Evolutionary conservation across 2,113 vertebrate genomes (phyloP).

Genomic region (Vanacampus margaritifer): DNA sequence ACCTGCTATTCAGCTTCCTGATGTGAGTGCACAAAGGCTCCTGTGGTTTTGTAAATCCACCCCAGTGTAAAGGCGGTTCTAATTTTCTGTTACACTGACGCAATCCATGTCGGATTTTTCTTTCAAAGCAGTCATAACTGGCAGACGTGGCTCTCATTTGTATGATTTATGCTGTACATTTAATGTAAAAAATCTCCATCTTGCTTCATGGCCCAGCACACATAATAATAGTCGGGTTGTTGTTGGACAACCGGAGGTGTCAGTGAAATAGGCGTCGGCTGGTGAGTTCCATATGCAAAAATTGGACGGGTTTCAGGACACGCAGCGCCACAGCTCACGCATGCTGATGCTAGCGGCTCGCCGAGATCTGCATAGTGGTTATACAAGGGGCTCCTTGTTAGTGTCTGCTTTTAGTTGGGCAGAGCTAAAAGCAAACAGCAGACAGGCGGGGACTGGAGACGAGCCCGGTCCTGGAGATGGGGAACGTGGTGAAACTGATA

Average conservation of each 20-base stretch:
- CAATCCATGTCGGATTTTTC: slow-evolving; percentile 19
- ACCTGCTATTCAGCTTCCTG: slow-evolving; percentile 10
- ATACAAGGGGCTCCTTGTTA: slow-evolving; percentile 51
- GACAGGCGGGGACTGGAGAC: slow-evolving; percentile 43
- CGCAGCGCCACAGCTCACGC: slow-evolving; percentile 12
- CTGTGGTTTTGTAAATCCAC: slow-evolving; percentile 16
- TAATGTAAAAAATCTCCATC: slow-evolving; percentile 16
- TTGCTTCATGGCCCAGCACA: slow-evolving; percentile 19
- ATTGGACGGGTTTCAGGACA: slow-evolving; percentile 42
- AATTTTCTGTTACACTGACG: slow-evolving; percentile 19
- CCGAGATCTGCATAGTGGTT: slow-evolving; percentile 39
- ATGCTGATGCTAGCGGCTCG: slow-evolving; percentile 2
- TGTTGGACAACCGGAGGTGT: slow-evolving; percentile 35
- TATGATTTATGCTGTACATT: slow-evolving; percentile 22
- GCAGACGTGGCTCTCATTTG: slow-evolving; percentile 26
- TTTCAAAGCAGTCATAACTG: slow-evolving; percentile 30
- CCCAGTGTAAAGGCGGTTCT: not conserved
- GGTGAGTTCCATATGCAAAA: slow-evolving; percentile 50
- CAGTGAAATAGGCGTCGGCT: slow-evolving; percentile 49
- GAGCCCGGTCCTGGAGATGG: slow-evolving; percentile 54
- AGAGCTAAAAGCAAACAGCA: slow-evolving; percentile 40
- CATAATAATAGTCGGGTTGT: slow-evolving; percentile 23
- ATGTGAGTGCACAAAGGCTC: slow-evolving; percentile 18
- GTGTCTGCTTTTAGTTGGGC: slow-evolving; percentile 43
- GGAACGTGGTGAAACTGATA: slow-evolving; percentile 66